Conservation (phyloP, 2,888 invertebrate species). For the Drosophila bunnanda region DNA sequence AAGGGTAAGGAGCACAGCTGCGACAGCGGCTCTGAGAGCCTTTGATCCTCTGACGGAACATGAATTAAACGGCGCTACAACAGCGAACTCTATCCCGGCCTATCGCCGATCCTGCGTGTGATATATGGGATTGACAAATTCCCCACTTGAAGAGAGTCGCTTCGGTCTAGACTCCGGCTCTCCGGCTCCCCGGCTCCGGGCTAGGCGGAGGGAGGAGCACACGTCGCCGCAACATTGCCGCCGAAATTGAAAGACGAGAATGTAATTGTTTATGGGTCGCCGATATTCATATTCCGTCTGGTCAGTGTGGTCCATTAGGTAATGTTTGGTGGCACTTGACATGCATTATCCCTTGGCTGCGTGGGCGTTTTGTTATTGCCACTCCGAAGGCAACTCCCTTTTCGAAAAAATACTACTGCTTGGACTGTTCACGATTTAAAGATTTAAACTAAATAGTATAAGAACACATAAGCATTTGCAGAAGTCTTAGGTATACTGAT, state of each 20-base stretch:
- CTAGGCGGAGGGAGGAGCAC: slow-evolving; percentile 28
- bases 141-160: slow-evolving; percentile 76
- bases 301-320: slow-evolving; percentile 79
- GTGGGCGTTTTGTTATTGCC: slow-evolving; percentile 70
- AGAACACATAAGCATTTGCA: too few species aligned
- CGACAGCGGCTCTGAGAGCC: slow-evolving; percentile 68
- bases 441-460: neutral
- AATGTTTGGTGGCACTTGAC: slow-evolving; percentile 73
- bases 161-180: slow-evolving; percentile 38
- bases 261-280: slow-evolving; percentile 59
- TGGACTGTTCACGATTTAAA: neutral
- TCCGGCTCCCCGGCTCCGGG: slow-evolving; percentile 14
- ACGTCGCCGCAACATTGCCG: slow-evolving; percentile 71
- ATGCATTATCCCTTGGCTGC: slow-evolving; percentile 37
- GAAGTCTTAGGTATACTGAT: too few species aligned
- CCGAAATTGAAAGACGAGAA: slow-evolving; percentile 70
- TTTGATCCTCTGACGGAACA: slow-evolving; percentile 82
- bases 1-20: slow-evolving; percentile 44
- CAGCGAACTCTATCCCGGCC: slow-evolving; percentile 55
- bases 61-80: slow-evolving; percentile 73
- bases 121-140: slow-evolving; percentile 79
- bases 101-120: slow-evolving; percentile 64
- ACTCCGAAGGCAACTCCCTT: slow-evolving; percentile 38
- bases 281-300: slow-evolving; percentile 48
- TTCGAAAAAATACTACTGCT: neutral